phyloP scores from a whole-genome alignment of 2,797 vertebrate species.

The Brachyrhaphis roseni region DNA sequence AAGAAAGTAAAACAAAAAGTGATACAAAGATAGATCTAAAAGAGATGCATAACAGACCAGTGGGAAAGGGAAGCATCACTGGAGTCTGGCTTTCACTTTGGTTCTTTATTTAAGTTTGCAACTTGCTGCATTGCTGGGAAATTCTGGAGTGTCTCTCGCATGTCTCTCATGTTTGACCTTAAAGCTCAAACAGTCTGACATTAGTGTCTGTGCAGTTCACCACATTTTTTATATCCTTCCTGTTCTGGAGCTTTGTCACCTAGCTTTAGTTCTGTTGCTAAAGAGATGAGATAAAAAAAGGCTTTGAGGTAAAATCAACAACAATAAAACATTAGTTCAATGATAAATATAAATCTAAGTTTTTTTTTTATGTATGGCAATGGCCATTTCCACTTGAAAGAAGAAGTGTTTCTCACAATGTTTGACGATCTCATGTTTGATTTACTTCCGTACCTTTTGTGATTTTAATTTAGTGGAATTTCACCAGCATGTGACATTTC shows the following conservation, averaged over 20 bases:
- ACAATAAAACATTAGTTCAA: not conserved
- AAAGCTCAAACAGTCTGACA: not conserved
- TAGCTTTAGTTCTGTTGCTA: not conserved
- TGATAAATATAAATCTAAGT: not conserved
- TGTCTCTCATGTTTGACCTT: not conserved
- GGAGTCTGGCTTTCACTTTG: slow-evolving; percentile 5
- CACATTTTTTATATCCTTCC: not conserved
- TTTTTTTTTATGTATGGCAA: not conserved
- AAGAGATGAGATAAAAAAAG: not conserved
- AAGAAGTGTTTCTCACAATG: slow-evolving; percentile 35
- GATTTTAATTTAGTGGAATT: slow-evolving; percentile 12
- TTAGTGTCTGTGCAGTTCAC: not conserved
- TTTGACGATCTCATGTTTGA: not conserved
- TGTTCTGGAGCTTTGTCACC: not conserved
- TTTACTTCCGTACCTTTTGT: not conserved
- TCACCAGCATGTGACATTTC: slow-evolving; percentile 33
- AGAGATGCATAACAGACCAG: not conserved
- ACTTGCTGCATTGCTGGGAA: not conserved
- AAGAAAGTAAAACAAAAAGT: slow-evolving; percentile 6
- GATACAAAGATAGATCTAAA: not conserved
- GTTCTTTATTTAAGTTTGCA: not conserved
- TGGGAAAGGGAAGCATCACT: not conserved
- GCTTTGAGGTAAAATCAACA: not conserved
- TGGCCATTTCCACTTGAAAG: slow-evolving; percentile 15
- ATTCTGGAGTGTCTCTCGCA: not conserved